phyloP scores from a whole-genome alignment of 2,888 invertebrate genomes.

The Melinopterus prodromus region DNA sequence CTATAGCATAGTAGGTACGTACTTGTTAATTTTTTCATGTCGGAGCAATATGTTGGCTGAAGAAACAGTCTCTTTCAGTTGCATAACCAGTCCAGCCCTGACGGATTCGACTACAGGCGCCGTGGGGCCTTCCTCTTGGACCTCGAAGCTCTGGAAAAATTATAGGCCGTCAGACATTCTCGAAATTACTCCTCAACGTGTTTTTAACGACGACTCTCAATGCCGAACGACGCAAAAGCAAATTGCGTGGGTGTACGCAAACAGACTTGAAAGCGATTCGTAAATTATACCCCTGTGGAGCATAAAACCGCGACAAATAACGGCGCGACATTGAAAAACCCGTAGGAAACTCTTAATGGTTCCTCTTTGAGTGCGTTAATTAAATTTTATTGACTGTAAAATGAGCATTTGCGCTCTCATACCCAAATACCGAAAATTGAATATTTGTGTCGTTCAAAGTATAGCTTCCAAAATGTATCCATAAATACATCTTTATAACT shows the following conservation, averaged over 20 bases:
- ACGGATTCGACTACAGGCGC: constrained; percentile 83
- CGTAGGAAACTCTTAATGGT: too few relatives aligned
- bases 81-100: constrained; percentile 85
- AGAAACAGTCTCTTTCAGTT: constrained; percentile 83
- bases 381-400: too few relatives aligned
- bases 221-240: background rate
- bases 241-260: background rate
- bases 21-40: constrained; percentile 80
- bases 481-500: constrained; percentile 23
- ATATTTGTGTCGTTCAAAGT: constrained; percentile 9
- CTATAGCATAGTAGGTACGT: constrained; percentile 54
- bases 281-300: background rate
- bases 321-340: background rate
- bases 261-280: background rate
- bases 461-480: background rate
- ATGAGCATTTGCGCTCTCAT: too few relatives aligned
- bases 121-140: constrained; percentile 78
- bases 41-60: constrained; percentile 74
- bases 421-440: too few relatives aligned
- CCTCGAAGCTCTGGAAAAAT: constrained; percentile 65
- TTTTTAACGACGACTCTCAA: constrained; percentile 6
- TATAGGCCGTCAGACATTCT: constrained; percentile 6
- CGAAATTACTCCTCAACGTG: background rate
- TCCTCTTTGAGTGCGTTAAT: too few relatives aligned
- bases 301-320: background rate